These are phyloP conservation scores for Euwallacea similis DNA, from an alignment of 1,140 invertebrate genomes.

Conservation along the genomic window DNA sequence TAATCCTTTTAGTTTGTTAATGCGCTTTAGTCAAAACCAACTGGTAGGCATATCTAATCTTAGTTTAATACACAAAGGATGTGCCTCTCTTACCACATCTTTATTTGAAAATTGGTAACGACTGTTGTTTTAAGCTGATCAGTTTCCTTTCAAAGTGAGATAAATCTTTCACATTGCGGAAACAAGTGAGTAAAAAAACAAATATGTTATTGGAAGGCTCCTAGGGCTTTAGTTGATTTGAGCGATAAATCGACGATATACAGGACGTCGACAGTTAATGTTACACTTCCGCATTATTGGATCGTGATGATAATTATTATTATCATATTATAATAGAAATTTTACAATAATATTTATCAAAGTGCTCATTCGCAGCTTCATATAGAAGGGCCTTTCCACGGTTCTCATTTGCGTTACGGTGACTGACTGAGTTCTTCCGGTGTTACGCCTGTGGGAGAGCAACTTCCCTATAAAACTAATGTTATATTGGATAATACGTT, in stretches of 20 bases:
- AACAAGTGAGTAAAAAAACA: constrained; percentile 29
- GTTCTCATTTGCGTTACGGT: no score
- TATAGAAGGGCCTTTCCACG: no score
- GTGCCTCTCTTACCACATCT: constrained; percentile 29
- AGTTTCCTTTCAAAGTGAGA: constrained; percentile 21
- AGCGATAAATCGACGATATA: constrained; percentile 22
- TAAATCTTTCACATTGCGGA: constrained; percentile 30
- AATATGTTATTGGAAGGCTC: constrained; percentile 20
- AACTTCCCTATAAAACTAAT: no score
- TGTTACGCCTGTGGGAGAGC: no score
- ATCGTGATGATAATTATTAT: not conserved
- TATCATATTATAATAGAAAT: not conserved
- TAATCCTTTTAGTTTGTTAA: no score
- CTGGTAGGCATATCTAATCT: not conserved
- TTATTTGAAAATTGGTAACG: constrained; percentile 27
- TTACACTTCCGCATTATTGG: constrained; percentile 14
- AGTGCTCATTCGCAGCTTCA: no score
- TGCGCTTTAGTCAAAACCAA: not conserved
- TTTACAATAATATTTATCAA: no score
- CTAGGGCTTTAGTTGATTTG: constrained; percentile 8
- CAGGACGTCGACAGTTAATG: constrained; percentile 13
- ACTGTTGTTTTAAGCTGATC: constrained; percentile 26
- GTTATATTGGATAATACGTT: no score
- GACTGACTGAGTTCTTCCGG: no score
- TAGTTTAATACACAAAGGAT: constrained; percentile 18